Base-by-base conservation (phyloP, 1,140 invertebrate genomes). In the Microplitis mediator region DNA sequence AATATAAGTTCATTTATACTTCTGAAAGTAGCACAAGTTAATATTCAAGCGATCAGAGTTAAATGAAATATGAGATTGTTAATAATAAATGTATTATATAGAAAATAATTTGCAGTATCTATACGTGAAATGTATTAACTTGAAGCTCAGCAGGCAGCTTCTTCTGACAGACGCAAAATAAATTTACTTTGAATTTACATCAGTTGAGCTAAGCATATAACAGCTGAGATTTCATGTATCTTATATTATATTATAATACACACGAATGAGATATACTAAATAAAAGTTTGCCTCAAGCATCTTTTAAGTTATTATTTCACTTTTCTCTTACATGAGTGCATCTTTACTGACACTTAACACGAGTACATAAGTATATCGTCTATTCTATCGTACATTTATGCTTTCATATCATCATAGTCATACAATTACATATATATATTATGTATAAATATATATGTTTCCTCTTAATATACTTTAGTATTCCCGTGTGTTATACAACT, bases 221-320 rank as follows among this genome's bases (percentile, higher is more conserved):
- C 39, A 45, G 11, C 39, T 11, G 39, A 9, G 39, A 64, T 36
- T 64, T 39, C n/a, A 14, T 45, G 36, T 39, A 39, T 9, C 39
- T 45, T 45, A 45, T 45, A 45, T 8, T 39, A 39, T 39, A 39
- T 9, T 45, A 45, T 45, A 45, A 45, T 45, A 45, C 52, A 31
- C 1, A 31, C 56, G 32, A 34, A 62, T 35, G 11, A 62, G 58
- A 35, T 36, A 36, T 31, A 35, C 32, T 23, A 32, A 34, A 35
- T 11, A 13, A 62, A 62, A 35, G 13, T 45, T 45, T 35, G 60
- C 60, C 60, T 35, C 9, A 62, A 36, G 60, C 35, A 23, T 56
- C 16, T 14, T 62, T n/a, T 1, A 13, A 14, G 60, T 62, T 67
- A 67, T 67, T 67, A 67, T 67, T 67, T 67, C 36, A 65, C 63